phyloP scores from a whole-genome alignment of 2,888 invertebrate species.

The Pedicia rivosa region DNA sequence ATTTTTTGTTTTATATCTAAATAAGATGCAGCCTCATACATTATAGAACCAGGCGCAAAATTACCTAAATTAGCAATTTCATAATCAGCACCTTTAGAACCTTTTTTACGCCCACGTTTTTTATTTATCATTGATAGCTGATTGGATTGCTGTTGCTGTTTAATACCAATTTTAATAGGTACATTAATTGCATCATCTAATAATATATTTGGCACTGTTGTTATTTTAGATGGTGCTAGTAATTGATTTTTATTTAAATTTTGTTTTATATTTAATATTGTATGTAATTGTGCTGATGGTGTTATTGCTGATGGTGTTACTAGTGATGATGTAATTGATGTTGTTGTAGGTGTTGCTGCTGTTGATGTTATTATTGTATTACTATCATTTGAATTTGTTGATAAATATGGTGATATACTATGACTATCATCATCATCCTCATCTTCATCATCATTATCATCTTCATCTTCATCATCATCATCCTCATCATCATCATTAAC shows the following conservation, averaged over 20 bases:
- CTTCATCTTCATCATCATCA: neutral
- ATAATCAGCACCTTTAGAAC: constrained; percentile 27
- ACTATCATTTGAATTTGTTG: too few relatives aligned
- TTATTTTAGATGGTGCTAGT: neutral
- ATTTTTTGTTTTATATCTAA: constrained; percentile 12
- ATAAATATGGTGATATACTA: neutral
- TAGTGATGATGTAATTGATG: neutral
- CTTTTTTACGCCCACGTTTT: constrained; percentile 29
- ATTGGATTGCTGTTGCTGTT: too few relatives aligned
- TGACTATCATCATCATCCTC: neutral
- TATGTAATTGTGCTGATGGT: constrained; percentile 4
- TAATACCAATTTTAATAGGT: too few relatives aligned
- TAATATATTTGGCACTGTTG: neutral
- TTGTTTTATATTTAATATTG: too few relatives aligned
- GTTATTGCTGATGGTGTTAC: constrained; percentile 1
- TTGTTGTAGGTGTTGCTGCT: neutral
- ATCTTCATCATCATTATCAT: neutral
- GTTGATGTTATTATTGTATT: neutral
- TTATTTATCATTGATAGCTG: too few relatives aligned
- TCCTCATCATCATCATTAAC: too few relatives aligned
- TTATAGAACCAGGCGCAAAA: neutral
- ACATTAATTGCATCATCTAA: constrained; percentile 8
- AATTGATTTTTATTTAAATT: neutral
- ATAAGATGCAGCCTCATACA: constrained; percentile 13
- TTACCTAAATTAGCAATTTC: constrained; percentile 19